Base-by-base conservation (phyloP, 2,888 invertebrate genomes). In the Autographa pulchrina region DNA sequence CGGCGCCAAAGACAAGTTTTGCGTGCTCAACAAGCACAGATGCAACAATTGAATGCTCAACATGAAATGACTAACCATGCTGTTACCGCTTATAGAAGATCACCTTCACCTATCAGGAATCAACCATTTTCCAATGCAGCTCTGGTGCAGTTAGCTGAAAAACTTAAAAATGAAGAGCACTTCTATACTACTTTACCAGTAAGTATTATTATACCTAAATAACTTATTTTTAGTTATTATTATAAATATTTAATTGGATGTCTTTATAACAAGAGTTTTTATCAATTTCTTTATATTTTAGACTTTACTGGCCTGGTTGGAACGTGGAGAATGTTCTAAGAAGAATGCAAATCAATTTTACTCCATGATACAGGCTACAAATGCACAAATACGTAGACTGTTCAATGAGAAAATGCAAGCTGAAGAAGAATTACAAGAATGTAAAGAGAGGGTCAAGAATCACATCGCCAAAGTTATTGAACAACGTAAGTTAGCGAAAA, bases 311-410 rank as follows among this genome's bases (percentile, higher is more conserved):
- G 97, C 98, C 0, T 99, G 99, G 99, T 92, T 99, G 82, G 99
- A 99, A 88, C 97, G 99, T 14, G 99, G 99, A 0, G 99, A 99
- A 91, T 99, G 99, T 90, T 98, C 97, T 62, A 99, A 99, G 91
- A 97, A 98, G 75, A 99, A 98, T 91, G 97, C 98, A 2, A 99
- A 98, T 89, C 97, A 97, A 58, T 99, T 99, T 93, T 99, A 99
- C 92, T 98, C 99, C 9, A 98, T 99, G 98, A 98, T 99, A 75
- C 99, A 99, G 94, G 98, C 98, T 35, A 98, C 98, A 0, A 99
- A 99, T 94, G 98, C 99, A 0, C 99, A 99, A 88, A 98, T 99
- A 9, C 96, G 99, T 14, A 96, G 99, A 65, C 94, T 99, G 58
- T 96, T 98, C 65, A 97, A 96, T 81, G 99, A 99, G 89, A 99